These are phyloP conservation scores for Smittia sp. DNA, from an alignment of 2,888 invertebrate species.

Conservation along the genomic window DNA sequence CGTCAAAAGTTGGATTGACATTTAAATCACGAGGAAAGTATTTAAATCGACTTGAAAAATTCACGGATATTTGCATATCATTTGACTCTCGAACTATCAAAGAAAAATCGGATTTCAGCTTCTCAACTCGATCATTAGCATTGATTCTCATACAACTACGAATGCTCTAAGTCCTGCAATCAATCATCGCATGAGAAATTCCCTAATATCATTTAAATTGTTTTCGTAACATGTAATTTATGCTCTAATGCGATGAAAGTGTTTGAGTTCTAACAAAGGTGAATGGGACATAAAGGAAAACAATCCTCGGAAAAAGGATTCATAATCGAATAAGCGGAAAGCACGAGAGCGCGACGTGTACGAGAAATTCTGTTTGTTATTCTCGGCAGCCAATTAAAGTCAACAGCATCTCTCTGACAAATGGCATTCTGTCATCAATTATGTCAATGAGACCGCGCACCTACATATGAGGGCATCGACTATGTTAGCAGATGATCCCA, in stretches of 20 bases:
- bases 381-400: conserved; percentile 31
- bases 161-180: neutral
- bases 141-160: neutral
- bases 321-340: conserved; percentile 15
- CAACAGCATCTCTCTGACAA: conserved; percentile 30
- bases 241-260: conserved; percentile 17
- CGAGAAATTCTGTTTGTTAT: conserved; percentile 7
- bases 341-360: neutral
- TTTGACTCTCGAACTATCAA: neutral
- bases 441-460: conserved; percentile 11
- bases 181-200: conserved; percentile 12
- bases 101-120: neutral
- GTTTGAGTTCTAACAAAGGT: conserved; percentile 16
- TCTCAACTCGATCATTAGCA: neutral
- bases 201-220: conserved; percentile 1
- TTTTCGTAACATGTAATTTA: conserved; percentile 24
- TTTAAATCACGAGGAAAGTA: neutral
- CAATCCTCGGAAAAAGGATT: neutral
- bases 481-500: conserved; percentile 36
- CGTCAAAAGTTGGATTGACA: neutral
- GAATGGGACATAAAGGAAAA: neutral
- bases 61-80: neutral
- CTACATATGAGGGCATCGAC: too few relatives aligned
- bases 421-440: conserved; percentile 13
- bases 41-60: too few relatives aligned